Evolutionary conservation across 2,113 vertebrate genomes (phyloP).

Genomic region (Todiramphus chloris): DNA sequence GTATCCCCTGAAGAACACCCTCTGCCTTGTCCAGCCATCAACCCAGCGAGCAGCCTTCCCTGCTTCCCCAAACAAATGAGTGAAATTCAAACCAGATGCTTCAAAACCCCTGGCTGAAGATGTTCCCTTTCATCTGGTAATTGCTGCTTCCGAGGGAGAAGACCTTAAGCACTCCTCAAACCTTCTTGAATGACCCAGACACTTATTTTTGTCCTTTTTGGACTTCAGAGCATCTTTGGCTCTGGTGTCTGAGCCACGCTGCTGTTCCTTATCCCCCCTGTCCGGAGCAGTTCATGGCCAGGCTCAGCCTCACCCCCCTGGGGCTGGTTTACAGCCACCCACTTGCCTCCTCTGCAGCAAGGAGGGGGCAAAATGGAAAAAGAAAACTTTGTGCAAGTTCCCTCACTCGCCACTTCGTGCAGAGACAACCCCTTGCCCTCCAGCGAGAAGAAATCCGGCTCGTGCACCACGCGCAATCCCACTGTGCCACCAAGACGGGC

Average conservation of each 20-base stretch:
- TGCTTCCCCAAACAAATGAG: fast-evolving
- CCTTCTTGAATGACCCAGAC: background rate
- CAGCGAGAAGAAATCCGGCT: no score
- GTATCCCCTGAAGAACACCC: background rate
- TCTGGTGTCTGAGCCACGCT: background rate
- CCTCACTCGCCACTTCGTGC: no score
- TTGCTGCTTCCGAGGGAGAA: background rate
- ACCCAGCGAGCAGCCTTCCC: background rate
- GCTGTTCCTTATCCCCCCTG: background rate
- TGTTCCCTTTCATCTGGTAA: slow-evolving; percentile 34
- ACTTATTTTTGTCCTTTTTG: background rate
- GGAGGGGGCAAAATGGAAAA: no score
- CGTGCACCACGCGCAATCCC: fast-evolving
- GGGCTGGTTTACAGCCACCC: background rate
- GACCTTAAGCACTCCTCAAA: background rate
- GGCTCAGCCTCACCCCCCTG: background rate
- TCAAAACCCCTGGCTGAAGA: background rate
- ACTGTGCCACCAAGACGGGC: background rate
- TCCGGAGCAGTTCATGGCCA: background rate
- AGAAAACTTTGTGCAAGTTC: no score
- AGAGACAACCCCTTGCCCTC: no score
- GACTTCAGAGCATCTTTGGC: background rate
- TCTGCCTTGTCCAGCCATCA: background rate
- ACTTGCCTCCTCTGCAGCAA: background rate
- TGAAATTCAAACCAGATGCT: slow-evolving; percentile 22